phyloP scores from a whole-genome alignment of 2,113 vertebrate species.

The Oophaga pumilio region DNA sequence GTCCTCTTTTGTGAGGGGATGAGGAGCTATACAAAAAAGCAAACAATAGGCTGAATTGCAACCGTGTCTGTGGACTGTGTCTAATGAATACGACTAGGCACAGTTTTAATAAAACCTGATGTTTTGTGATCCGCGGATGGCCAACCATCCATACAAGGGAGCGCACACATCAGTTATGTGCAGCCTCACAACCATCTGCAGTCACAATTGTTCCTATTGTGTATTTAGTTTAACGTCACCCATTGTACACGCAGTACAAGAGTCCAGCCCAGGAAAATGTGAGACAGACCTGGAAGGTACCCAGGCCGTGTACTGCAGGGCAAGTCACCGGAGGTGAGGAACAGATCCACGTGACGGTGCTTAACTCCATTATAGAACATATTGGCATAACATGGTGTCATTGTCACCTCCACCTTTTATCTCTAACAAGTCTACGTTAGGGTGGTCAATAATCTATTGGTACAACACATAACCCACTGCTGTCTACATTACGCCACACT shows the following conservation, averaged over 20 bases:
- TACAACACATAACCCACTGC: not conserved
- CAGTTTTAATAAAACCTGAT: no score
- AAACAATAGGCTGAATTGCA: no score
- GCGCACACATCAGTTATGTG: not conserved
- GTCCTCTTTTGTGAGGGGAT: no score
- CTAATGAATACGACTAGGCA: no score
- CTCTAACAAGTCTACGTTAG: not conserved
- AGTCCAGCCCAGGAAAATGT: not conserved
- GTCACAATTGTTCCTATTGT: slow-evolving; percentile 11
- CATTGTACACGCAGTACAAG: not conserved
- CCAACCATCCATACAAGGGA: not conserved
- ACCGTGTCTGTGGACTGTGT: no score
- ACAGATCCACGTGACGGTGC: not conserved
- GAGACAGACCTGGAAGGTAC: not conserved
- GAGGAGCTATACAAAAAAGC: no score
- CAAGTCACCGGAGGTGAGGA: not conserved
- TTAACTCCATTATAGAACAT: not conserved
- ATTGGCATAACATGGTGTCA: not conserved
- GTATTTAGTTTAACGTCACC: slow-evolving; percentile 4
- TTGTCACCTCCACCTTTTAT: not conserved
- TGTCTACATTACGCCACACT: not conserved
- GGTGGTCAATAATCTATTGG: not conserved
- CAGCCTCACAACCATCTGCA: slow-evolving; percentile 24
- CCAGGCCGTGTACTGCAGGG: not conserved
- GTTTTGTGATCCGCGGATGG: no score